Evolutionary conservation across 1,140 invertebrate species (phyloP), one percentile per base, ranked within the genome.

Genomic region (Pollicipes pollicipes): DNA sequence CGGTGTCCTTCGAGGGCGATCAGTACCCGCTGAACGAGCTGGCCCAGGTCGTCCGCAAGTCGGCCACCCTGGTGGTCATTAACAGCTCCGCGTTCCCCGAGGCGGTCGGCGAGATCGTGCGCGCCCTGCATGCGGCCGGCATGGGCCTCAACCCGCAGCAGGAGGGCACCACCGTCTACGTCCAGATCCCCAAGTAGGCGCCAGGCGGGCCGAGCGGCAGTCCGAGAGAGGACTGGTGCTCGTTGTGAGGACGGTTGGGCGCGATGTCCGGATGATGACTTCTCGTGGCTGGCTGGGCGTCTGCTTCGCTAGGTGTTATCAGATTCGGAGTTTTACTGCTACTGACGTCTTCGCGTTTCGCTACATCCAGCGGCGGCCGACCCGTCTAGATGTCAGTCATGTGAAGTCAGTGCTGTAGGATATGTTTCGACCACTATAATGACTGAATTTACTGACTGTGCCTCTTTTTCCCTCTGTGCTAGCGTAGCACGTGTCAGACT

Each of bases 111-210:
- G 82, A 85, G 75, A 88, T 90, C 21, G 73, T 95, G 29, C 86
- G 88, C 75, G 85, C 88, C 8, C 84, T 97, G 31, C 75, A 81
- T 31, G 85, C 84, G 66, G 92, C 91, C 73, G 91, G 91, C 68
- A 86, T 97, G 83, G 95, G 95, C 79, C 81, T 97, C 31, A 96
- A 93, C 83, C 93, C 94, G 0, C 93, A 97, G 78, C 91, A 95
- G 80, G 94, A 97, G 78, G 93, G 93, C 37, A 95, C 90, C 26
- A 90, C 87, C 1, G 78, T 97, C 66, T 95, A 87, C 81, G 83
- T 97, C 70, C 88, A 90, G 37, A 84, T 94, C 74, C 93, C 93
- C 21, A 95, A 93, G 88, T 90, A 84, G 83, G 81, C 78, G 68
- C 28, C 16, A 21, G 58, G 2, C 1, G 26, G 26, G 30, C 1